Evolutionary conservation across 2,797 vertebrate species (phyloP).

Genomic region (Coccyzus lansbergi): DNA sequence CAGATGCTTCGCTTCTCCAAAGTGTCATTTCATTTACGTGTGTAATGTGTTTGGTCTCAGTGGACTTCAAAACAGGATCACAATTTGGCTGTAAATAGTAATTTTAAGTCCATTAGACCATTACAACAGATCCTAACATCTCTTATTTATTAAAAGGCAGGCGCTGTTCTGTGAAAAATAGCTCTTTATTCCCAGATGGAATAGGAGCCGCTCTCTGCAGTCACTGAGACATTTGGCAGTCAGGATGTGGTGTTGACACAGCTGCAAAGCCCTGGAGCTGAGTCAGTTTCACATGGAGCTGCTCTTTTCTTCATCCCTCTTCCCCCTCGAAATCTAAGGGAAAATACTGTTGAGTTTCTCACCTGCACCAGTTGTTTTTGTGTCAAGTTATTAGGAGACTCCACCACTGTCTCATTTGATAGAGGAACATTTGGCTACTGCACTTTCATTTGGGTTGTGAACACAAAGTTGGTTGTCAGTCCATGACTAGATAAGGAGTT

Average conservation of each 20-base stretch:
- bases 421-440: not conserved
- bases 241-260: conserved; percentile 24
- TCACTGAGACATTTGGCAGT: conserved; percentile 11
- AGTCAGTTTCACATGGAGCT: conserved; percentile 16
- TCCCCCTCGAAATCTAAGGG: not conserved
- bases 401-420: not conserved
- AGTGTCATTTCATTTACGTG: not conserved
- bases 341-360: not conserved
- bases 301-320: not conserved
- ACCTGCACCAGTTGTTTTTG: not conserved
- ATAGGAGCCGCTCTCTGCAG: not conserved
- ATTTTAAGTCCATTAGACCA: not conserved
- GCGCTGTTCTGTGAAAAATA: conserved; percentile 33
- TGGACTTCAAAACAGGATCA: not conserved
- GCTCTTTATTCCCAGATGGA: conserved; percentile 23
- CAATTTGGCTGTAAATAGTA: not conserved
- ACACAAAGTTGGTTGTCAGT: not conserved
- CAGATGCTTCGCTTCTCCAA: not conserved
- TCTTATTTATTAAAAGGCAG: conserved; percentile 11
- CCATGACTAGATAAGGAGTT: not conserved
- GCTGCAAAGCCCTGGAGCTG: conserved; percentile 30
- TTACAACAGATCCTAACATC: not conserved
- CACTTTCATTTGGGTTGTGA: not conserved
- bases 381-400: not conserved
- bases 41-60: not conserved